phyloP scores from a whole-genome alignment of 2,888 invertebrate genomes.

The Cylindroiulus punctatus region DNA sequence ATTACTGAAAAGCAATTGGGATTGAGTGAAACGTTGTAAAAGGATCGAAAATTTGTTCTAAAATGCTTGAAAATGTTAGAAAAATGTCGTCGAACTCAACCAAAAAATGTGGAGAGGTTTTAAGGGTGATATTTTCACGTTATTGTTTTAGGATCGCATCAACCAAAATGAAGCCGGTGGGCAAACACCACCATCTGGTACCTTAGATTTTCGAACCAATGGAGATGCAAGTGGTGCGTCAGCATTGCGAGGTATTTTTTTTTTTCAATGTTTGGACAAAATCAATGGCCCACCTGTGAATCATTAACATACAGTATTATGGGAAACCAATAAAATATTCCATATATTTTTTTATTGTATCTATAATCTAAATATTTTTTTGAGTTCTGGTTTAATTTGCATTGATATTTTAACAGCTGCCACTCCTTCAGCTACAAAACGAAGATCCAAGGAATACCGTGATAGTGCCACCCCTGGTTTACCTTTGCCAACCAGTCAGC shows the following conservation, averaged over 20 bases:
- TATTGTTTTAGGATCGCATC: slow-evolving; percentile 51
- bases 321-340: no score
- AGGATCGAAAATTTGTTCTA: no score
- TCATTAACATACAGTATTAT: no score
- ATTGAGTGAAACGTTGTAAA: no score
- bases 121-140: background rate
- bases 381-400: background rate
- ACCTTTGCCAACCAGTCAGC: slow-evolving; percentile 48
- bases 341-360: no score
- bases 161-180: slow-evolving; percentile 48
- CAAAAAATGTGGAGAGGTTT: no score
- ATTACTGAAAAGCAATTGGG: no score
- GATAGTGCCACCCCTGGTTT: slow-evolving; percentile 42
- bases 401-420: slow-evolving; percentile 49
- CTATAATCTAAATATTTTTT: no score
- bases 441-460: slow-evolving; percentile 53
- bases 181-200: slow-evolving; percentile 52
- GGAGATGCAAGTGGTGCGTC: slow-evolving; percentile 12
- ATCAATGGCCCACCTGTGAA: no score
- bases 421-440: slow-evolving; percentile 57
- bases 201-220: slow-evolving; percentile 52
- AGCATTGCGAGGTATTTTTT: slow-evolving; percentile 2
- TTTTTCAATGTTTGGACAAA: background rate
- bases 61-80: no score
- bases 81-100: no score